Evolutionary conservation across 2,888 invertebrate genomes (phyloP), one percentile per base, ranked within the genome.

Genomic region (Podotricha telesiphe): DNA sequence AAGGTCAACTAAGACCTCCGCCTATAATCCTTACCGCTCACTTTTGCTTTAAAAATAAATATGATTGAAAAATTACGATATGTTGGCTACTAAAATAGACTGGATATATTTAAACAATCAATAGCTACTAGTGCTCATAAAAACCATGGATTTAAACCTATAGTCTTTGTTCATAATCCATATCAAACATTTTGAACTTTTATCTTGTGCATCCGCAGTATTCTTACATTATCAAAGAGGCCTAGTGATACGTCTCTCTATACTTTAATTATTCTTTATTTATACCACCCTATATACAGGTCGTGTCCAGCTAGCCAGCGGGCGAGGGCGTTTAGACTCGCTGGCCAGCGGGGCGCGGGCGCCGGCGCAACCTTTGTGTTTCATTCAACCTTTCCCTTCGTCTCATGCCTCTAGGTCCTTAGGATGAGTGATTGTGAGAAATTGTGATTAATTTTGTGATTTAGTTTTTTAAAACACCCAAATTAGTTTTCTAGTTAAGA

Each of bases 361-460:
- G 90, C 90, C 89, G 88, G 86, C 88, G 88, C 87, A 82, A 78
- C 82, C 87, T 89, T 89, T 89, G 88, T 85, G 76, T 78, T 75
- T 78, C 58, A 47, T 64, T 56, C 65, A 59, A 45, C 42, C 59
- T 45, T 42, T 45, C 59, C 22, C 45, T 56, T 58, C 42, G 56
- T 50, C 63, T 53, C 65, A 66, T 68, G 63, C 69, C 73, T 70
- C 66, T 58, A 67, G 67, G 66, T 42, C 13, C 42, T 42, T 13
- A 42, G 66, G 70, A 72, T 68, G 70, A 59, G 42, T 42, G 72
- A 65, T 34, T 64, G 47, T 45, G 47, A 45, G 22, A 42, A 20
- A 28, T 34, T 64, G 22, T 64, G 48, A 56, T 68, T 64, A 63
- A 68, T 15, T 48, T 42, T 67, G n/a, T 64, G 55, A 50, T 64